Percentiles rank a stretch among this genome's conserved stretches.
These are phyloP conservation scores for Dendroctonus valens DNA, from an alignment of 1,140 invertebrate genomes.

Conservation along the genomic window DNA sequence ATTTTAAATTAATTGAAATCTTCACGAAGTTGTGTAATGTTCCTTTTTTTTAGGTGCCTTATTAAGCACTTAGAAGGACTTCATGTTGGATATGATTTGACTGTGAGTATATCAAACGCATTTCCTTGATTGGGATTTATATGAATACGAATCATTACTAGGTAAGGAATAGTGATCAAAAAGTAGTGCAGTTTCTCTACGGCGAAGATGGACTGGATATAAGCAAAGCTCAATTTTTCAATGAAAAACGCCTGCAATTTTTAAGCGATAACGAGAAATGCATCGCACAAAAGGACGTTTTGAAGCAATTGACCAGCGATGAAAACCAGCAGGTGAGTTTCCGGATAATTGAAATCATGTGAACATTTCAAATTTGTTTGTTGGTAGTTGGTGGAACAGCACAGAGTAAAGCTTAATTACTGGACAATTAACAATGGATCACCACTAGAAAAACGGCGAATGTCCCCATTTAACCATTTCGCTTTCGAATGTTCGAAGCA, in stretches of 20 bases:
- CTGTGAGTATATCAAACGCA: slow-evolving; percentile 58
- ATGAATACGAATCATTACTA: slow-evolving; percentile 6
- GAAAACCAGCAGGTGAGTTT: slow-evolving; percentile 47
- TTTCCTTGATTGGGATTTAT: slow-evolving; percentile 3
- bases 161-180: slow-evolving; percentile 84
- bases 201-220: slow-evolving; percentile 98
- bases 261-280: slow-evolving; percentile 74
- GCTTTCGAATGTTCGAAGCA: slow-evolving; percentile 45
- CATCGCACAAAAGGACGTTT: slow-evolving; percentile 60
- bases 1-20: neutral
- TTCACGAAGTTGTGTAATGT: neutral
- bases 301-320: slow-evolving; percentile 59
- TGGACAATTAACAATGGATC: slow-evolving; percentile 40
- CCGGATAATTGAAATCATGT: neutral
- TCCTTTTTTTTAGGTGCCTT: slow-evolving; percentile 63
- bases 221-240: slow-evolving; percentile 81
- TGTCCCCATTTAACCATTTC: slow-evolving; percentile 42
- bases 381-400: slow-evolving; percentile 55
- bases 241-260: slow-evolving; percentile 75
- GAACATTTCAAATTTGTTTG: neutral
- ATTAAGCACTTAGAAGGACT: slow-evolving; percentile 98
- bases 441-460: slow-evolving; percentile 11
- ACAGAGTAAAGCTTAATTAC: slow-evolving; percentile 60
- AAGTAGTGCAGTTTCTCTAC: slow-evolving; percentile 95
- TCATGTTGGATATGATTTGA: slow-evolving; percentile 86